Base-by-base conservation (phyloP, 2,888 invertebrate genomes). In the Synergus umbraculus region DNA sequence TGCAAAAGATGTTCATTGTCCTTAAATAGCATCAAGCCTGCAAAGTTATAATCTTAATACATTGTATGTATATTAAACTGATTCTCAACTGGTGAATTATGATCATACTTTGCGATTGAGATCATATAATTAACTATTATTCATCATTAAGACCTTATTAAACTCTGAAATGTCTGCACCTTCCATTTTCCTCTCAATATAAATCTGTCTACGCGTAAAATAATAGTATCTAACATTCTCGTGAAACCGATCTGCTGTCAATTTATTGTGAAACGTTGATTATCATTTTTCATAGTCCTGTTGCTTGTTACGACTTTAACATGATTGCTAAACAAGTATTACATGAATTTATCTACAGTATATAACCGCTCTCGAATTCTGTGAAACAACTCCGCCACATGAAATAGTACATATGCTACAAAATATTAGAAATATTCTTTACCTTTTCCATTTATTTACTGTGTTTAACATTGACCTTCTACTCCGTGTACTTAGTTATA, bases 181-280 rank as follows among this genome's bases (percentile, higher is more conserved):
- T n/a, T 54, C 7, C n/a, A 7, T n/a, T n/a, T 54, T 2, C 8
- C 8, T n/a, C 12, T 54, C 0, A 54, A 54, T 54, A 54, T 54
- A 54, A 54, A 2, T 54, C 8, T 54, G 15, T 9, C 0, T n/a
- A 54, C 3, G 54, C 54, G 0, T n/a, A 54, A 54, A 54, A n/a
- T n/a, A n/a, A 10, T 10, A 10, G 44, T 54, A 54, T 54, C n/a
- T 54, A 49, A 5, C 7, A n/a, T 54, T 9, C 54, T 54, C 41
- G 43, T 44, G 37, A 63, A 63, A 73, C 58, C 64, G 73, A 65
- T 65, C 76, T 65, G 43, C 22, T 12, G 54, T 65, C 37, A 76
- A 79, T 79, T 73, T 76, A 76, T 79, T 73, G 64, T 63, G 49
- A 67, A 73, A 64, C 9, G 49, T 76, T 76, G 54, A 66, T 78